phyloP scores from a whole-genome alignment of 2,888 invertebrate species.

The Ptychoptera contaminata region DNA sequence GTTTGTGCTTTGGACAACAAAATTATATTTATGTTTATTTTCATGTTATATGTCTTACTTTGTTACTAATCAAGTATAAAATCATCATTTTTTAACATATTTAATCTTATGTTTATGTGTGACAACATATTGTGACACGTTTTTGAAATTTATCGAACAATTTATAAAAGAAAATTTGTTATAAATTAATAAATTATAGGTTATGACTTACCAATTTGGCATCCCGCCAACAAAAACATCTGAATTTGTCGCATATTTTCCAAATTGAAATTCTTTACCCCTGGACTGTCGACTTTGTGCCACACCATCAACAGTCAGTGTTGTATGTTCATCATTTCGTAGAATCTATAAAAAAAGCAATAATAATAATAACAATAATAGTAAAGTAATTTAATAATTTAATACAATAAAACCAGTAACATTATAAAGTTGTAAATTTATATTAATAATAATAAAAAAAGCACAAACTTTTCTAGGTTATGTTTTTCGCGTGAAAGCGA shows the following conservation, averaged over 20 bases:
- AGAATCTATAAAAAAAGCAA: conserved; percentile 34
- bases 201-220: conserved; percentile 57
- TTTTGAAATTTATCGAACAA: too few species aligned
- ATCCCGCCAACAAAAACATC: conserved; percentile 95
- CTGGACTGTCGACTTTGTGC: conserved; percentile 63
- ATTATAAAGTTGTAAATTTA: too few species aligned
- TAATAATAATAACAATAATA: neutral
- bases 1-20: too few species aligned
- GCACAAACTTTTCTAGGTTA: too few species aligned
- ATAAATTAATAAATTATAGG: neutral
- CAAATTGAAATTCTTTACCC: conserved; percentile 80
- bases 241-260: conserved; percentile 72
- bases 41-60: too few species aligned
- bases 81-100: neutral
- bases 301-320: conserved; percentile 71
- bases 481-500: too few species aligned
- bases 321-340: conserved; percentile 67
- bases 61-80: too few species aligned
- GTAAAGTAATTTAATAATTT: too few species aligned
- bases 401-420: too few species aligned
- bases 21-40: too few species aligned
- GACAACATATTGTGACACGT: neutral
- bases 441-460: too few species aligned
- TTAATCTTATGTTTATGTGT: neutral
- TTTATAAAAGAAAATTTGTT: too few species aligned